Percentiles rank a stretch among this genome's conserved stretches.
Conservation (phyloP, 2,113 vertebrate species). For the Stictonetta naevosa region DNA sequence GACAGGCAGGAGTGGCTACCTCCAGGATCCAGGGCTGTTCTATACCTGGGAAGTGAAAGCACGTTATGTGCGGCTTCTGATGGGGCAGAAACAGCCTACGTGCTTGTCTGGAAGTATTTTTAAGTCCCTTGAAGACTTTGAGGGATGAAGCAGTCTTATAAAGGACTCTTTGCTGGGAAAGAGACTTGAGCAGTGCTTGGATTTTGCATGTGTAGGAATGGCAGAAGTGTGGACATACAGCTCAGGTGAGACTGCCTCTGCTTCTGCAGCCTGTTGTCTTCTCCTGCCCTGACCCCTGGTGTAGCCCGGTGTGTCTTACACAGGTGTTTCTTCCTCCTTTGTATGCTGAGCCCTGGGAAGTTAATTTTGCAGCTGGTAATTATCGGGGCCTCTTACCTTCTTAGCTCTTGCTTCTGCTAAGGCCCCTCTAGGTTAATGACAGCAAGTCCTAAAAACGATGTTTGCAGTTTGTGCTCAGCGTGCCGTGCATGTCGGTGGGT, state of each 20-base stretch:
- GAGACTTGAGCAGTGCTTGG: background rate
- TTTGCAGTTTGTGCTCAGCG: background rate
- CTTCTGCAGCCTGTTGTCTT: background rate
- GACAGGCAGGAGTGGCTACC: background rate
- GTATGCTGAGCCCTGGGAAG: background rate
- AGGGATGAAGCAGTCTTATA: background rate
- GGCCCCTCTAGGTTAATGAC: too few relatives aligned
- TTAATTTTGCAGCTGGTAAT: background rate
- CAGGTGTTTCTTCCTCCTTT: background rate
- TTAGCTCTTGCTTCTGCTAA: background rate
- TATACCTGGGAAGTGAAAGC: background rate
- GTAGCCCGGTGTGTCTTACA: background rate
- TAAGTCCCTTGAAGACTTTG: background rate
- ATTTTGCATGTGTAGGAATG: background rate
- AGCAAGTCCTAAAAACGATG: background rate
- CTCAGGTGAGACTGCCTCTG: background rate
- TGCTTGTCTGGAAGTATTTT: accelerated
- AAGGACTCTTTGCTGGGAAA: background rate
- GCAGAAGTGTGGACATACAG: background rate
- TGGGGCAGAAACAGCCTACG: background rate
- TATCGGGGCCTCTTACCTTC: background rate
- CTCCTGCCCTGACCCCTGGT: accelerated
- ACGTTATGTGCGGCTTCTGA: accelerated
- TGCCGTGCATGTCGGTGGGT: too few relatives aligned
- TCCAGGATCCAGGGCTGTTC: background rate